A percentile compares a stretch with the other conserved stretches of the same genome.
Evolutionary conservation across 2,797 vertebrate species (phyloP).

Genomic region (Acanthis flammea): DNA sequence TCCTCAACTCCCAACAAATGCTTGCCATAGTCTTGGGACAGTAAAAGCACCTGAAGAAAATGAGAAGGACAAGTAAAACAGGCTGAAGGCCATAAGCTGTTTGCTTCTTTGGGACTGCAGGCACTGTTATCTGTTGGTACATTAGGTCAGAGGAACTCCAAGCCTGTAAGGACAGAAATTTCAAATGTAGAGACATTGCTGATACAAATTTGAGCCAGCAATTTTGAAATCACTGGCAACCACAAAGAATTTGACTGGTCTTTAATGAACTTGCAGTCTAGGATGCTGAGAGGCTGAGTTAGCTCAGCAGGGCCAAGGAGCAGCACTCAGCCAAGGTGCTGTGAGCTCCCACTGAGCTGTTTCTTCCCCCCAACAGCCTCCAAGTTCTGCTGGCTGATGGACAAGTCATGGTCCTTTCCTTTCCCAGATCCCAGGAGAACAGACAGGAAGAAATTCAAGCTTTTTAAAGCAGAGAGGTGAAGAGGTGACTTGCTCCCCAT

Average conservation of each 20-base stretch:
- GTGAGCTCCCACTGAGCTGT: background rate
- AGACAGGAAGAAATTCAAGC: background rate
- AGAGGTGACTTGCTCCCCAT: background rate
- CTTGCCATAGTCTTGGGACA: conserved; percentile 97
- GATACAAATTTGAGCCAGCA: background rate
- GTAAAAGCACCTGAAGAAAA: conserved; percentile 86
- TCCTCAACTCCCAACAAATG: conserved; percentile 96
- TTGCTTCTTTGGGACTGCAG: background rate
- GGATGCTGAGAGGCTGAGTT: background rate
- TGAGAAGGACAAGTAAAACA: background rate
- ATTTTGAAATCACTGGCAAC: background rate
- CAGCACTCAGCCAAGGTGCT: background rate
- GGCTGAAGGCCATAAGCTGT: background rate
- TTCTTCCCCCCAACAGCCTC: background rate
- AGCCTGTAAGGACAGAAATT: background rate
- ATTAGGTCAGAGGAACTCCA: background rate
- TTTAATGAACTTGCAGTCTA: background rate
- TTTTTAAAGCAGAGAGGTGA: conserved; percentile 35
- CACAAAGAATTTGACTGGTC: background rate
- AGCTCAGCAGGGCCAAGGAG: background rate
- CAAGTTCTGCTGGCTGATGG: background rate
- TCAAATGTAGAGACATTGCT: background rate
- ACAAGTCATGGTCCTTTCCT: background rate
- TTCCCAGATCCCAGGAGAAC: background rate
- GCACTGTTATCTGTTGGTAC: background rate